These are phyloP conservation scores for Acromyrmex charruanus DNA, from an alignment of 1,140 invertebrate genomes.

Conservation along the genomic window DNA sequence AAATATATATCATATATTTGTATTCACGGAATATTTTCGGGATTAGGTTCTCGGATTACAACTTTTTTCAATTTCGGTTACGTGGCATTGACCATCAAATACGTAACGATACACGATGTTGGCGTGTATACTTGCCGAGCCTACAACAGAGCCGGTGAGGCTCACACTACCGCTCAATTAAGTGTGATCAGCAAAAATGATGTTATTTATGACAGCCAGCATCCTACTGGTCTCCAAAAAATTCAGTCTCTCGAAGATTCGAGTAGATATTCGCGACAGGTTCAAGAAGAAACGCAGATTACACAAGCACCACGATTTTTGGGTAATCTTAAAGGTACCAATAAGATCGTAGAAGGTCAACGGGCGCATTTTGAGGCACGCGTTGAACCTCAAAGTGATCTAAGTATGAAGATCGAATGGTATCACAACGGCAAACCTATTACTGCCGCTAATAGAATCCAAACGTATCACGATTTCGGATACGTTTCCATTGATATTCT, in stretches of 20 bases:
- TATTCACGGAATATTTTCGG: constrained; percentile 21
- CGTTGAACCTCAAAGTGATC: constrained; percentile 96
- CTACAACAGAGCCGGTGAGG: constrained; percentile 95
- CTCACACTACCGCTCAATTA: constrained; percentile 95
- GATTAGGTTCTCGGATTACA: constrained; percentile 93
- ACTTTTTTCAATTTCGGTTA: constrained; percentile 99
- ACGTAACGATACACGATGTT: constrained; percentile 95
- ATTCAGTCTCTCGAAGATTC: constrained; percentile 96
- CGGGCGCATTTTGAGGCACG: constrained; percentile 98
- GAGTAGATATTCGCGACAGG: constrained; percentile 89
- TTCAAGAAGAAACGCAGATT: constrained; percentile 91
- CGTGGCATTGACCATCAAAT: constrained; percentile 98
- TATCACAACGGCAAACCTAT: constrained; percentile 96
- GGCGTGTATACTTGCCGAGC: constrained; percentile 97
- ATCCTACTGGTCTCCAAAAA: constrained; percentile 95
- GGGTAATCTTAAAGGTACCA: constrained; percentile 95
- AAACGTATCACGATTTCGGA: constrained; percentile 98
- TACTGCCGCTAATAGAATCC: constrained; percentile 94
- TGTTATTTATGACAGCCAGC: constrained; percentile 94
- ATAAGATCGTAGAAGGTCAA: constrained; percentile 98
- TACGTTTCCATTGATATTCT: constrained; percentile 97
- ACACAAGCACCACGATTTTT: constrained; percentile 94
- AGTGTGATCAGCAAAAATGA: constrained; percentile 95
- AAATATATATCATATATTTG: not conserved
- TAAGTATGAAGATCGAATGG: constrained; percentile 96